Base-by-base conservation (phyloP, 2,888 invertebrate genomes). In the Pristionchus mayeri region DNA sequence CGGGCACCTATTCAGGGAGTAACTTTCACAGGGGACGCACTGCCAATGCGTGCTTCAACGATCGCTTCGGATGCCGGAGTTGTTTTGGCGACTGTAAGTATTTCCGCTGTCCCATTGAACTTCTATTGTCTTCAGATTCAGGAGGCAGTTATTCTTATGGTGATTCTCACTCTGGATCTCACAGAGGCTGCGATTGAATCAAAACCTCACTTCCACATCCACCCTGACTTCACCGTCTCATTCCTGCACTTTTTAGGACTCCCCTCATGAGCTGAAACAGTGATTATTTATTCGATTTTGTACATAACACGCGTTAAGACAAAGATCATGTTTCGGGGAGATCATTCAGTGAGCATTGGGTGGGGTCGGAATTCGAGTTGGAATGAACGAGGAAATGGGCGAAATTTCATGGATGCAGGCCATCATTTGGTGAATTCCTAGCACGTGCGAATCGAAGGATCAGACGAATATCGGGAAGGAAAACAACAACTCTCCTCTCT, bases 351-450 rank as follows among this genome's bases (percentile, higher is more conserved):
- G n/a, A n/a, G n/a, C n/a, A n/a, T n/a, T n/a, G n/a, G n/a, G n/a
- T n/a, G n/a, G n/a, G 63, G 63, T 63, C 63, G 63, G 57, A 57
- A 27, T 57, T 63, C 18, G 63, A 44, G 63, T 63, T 63, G 63
- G 63, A n/a, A 34, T 63, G 63, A 63, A 63, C 18, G 16, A 30
- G 13, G 30, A 30, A 63, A n/a, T n/a, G n/a, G n/a, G n/a, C n/a
- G n/a, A n/a, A n/a, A n/a, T n/a, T n/a, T n/a, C n/a, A n/a, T n/a
- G n/a, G n/a, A n/a, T n/a, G n/a, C n/a, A n/a, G n/a, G n/a, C n/a
- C 63, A 34, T 63, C 34, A 34, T 63, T 60, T 63, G 63, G 63
- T 63, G 63, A 16, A 18, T 34, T 34, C 4, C 18, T 11, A 30
- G 34, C 16, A 16, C 18, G 30, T 34, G 30, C 24, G 63, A 34